phyloP scores from a whole-genome alignment of 2,797 vertebrate genomes.

The Sphenodon punctatus region DNA sequence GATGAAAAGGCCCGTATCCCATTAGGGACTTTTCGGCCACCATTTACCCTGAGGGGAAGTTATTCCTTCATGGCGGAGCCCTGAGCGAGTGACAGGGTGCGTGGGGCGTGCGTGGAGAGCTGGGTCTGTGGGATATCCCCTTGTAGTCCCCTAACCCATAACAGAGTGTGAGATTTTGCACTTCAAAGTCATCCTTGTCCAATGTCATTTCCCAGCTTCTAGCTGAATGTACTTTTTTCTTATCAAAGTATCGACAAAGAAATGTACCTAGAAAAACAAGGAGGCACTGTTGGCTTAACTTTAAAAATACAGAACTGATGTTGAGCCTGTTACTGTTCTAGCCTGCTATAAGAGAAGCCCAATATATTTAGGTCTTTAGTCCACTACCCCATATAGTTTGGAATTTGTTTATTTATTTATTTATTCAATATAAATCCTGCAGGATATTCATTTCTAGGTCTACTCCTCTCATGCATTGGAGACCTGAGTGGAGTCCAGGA shows the following conservation, averaged over 20 bases:
- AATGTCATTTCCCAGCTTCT: background rate
- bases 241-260: background rate
- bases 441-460: too few species aligned
- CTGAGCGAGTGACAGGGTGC: too few species aligned
- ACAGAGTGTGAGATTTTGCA: background rate
- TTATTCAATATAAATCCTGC: too few species aligned
- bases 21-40: too few species aligned
- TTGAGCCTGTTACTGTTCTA: background rate
- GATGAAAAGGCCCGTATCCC: too few species aligned
- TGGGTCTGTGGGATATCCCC: background rate
- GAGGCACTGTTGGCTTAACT: background rate
- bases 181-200: constrained; percentile 2
- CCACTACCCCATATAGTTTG: accelerated
- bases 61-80: too few species aligned
- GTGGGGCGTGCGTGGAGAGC: too few species aligned
- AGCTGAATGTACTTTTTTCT: background rate
- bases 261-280: constrained; percentile 15
- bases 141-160: background rate
- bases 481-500: too few species aligned
- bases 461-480: too few species aligned
- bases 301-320: background rate
- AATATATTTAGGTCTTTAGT: background rate
- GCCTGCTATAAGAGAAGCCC: background rate
- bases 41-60: too few species aligned
- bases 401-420: too few species aligned